Evolutionary conservation across 2,888 invertebrate species (phyloP).

Genomic region (Vanessa cardui): DNA sequence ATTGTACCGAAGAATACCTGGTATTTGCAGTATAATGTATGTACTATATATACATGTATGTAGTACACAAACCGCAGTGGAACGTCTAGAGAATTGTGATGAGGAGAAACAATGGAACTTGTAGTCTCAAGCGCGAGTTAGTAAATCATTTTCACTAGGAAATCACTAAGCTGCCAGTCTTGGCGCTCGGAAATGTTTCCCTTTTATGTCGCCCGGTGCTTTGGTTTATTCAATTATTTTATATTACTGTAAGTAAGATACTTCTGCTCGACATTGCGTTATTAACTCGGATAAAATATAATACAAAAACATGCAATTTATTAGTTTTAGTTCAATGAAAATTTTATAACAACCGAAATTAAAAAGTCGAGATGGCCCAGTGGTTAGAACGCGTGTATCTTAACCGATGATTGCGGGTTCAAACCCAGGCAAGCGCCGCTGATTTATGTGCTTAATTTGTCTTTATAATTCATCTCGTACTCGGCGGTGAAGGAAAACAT

Average conservation of each 20-base stretch:
- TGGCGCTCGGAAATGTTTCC: slow-evolving; percentile 32
- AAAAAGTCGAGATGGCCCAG: too few relatives aligned
- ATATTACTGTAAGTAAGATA: not conserved
- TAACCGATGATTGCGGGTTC: too few relatives aligned
- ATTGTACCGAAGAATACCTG: slow-evolving; percentile 9
- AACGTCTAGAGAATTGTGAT: slow-evolving; percentile 60
- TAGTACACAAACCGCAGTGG: slow-evolving; percentile 41
- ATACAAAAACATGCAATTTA: too few relatives aligned
- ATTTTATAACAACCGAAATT: too few relatives aligned
- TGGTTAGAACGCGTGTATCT: too few relatives aligned
- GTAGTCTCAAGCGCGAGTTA: slow-evolving; percentile 51
- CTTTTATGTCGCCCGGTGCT: slow-evolving; percentile 22
- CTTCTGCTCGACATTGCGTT: too few relatives aligned
- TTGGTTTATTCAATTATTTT: slow-evolving; percentile 13
- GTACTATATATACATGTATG: slow-evolving; percentile 7
- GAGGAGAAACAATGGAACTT: slow-evolving; percentile 62
- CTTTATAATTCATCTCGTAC: too few relatives aligned
- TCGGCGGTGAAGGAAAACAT: too few relatives aligned
- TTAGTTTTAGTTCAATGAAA: too few relatives aligned
- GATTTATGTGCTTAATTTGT: too few relatives aligned
- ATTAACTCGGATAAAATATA: too few relatives aligned
- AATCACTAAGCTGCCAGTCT: slow-evolving; percentile 56
- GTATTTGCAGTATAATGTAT: slow-evolving; percentile 12
- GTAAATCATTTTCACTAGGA: slow-evolving; percentile 56
- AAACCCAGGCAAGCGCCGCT: too few relatives aligned